Conservation (phyloP, 1,140 invertebrate species). For the Drosophila santomea region DNA sequence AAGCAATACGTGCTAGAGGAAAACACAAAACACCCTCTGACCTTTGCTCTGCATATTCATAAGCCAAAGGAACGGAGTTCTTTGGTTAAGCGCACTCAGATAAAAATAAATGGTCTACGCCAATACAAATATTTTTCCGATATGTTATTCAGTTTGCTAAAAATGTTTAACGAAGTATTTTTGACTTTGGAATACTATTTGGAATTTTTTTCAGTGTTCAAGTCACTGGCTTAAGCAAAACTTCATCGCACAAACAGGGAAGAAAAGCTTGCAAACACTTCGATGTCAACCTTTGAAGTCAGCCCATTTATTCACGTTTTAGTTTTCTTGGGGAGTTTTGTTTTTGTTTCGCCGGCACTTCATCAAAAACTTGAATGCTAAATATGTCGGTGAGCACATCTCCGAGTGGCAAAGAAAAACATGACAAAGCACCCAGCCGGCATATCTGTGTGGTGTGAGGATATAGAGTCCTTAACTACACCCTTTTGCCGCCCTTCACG, state of each 20-base stretch:
- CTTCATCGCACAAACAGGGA: conserved; percentile 6
- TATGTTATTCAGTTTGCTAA: no score
- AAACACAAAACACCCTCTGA: conserved; percentile 20
- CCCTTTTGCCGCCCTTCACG: conserved; percentile 12
- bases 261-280: conserved; percentile 18
- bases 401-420: conserved; percentile 52
- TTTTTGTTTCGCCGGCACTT: conserved; percentile 54
- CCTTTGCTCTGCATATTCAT: conserved; percentile 49
- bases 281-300: conserved; percentile 24
- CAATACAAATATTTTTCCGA: no score
- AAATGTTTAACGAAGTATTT: no score
- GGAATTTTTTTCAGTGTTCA: neutral
- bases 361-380: conserved; percentile 66
- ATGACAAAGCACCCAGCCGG: conserved; percentile 32
- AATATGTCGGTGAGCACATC: conserved; percentile 55
- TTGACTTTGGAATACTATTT: no score
- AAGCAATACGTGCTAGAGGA: conserved; percentile 21
- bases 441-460: conserved; percentile 12
- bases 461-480: conserved; percentile 7
- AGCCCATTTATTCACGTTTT: conserved; percentile 36
- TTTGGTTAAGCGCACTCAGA: neutral
- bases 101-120: neutral
- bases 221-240: conserved; percentile 4
- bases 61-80: conserved; percentile 36
- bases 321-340: conserved; percentile 39